Conservation (phyloP, 2,797 vertebrate genomes). For the Poeciliopsis infans region DNA sequence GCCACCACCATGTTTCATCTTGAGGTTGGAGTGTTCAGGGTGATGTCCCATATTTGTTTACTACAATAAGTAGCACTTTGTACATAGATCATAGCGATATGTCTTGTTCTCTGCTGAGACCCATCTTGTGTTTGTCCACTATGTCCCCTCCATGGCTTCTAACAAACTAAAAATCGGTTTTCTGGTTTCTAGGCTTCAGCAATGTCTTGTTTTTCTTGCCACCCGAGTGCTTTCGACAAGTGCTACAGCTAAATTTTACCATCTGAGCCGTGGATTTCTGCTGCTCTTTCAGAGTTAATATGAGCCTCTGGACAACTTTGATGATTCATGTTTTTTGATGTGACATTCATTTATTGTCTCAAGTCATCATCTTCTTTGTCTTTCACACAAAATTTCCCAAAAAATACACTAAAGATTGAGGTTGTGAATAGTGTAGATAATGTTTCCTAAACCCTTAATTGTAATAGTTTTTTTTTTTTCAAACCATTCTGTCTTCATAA, state of each 20-base stretch:
- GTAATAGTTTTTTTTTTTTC: conserved; percentile 19
- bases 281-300: not conserved
- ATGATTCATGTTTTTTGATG: not conserved
- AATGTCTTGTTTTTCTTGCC: not conserved
- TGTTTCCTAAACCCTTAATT: not conserved
- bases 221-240: not conserved
- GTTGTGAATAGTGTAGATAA: not conserved
- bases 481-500: not conserved
- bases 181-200: not conserved
- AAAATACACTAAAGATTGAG: not conserved
- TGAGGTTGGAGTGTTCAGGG: not conserved
- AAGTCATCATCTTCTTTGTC: not conserved
- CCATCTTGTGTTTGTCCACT: not conserved
- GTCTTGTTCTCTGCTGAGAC: not conserved
- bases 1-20: not conserved
- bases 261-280: not conserved
- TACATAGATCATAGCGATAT: not conserved
- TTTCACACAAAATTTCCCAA: not conserved
- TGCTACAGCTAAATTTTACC: not conserved
- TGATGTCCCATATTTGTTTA: not conserved
- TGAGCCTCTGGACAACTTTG: not conserved
- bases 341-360: not conserved
- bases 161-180: not conserved
- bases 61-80: not conserved
- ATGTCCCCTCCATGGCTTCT: not conserved